phyloP scores from a whole-genome alignment of 2,113 vertebrate species.

The Paracyprichromis sp. region DNA sequence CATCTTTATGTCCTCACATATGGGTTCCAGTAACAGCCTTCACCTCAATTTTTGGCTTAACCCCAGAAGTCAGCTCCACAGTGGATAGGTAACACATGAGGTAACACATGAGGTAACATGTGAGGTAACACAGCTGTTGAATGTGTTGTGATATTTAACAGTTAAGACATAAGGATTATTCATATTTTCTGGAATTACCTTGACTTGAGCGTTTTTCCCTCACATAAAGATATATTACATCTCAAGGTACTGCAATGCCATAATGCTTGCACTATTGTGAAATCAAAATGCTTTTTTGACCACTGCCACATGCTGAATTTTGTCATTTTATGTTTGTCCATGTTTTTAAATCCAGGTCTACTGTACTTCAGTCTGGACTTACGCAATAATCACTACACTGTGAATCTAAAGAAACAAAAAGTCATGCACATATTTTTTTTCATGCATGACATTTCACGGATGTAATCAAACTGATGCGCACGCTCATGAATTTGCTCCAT shows the following conservation, averaged over 20 bases:
- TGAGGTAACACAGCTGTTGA: background rate
- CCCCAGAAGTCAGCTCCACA: background rate
- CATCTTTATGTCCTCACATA: background rate
- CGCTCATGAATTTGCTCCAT: background rate
- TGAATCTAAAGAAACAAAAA: background rate
- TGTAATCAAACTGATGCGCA: background rate
- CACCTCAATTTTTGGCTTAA: background rate
- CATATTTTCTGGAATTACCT: background rate
- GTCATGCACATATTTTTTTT: background rate
- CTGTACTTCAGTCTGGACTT: background rate
- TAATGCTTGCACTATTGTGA: background rate
- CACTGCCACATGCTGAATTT: background rate
- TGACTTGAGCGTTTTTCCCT: background rate
- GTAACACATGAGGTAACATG: rapidly evolving
- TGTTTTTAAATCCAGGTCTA: background rate
- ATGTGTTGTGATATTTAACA: background rate
- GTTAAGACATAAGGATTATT: background rate
- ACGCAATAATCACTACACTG: background rate
- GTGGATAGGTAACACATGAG: background rate
- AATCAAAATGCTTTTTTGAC: background rate
- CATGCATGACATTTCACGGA: background rate
- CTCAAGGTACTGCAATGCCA: background rate
- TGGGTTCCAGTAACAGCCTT: background rate
- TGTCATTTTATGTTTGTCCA: background rate
- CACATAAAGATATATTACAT: background rate